Conservation (phyloP, 2,888 invertebrate species). For the Trichogramma evanescens region DNA sequence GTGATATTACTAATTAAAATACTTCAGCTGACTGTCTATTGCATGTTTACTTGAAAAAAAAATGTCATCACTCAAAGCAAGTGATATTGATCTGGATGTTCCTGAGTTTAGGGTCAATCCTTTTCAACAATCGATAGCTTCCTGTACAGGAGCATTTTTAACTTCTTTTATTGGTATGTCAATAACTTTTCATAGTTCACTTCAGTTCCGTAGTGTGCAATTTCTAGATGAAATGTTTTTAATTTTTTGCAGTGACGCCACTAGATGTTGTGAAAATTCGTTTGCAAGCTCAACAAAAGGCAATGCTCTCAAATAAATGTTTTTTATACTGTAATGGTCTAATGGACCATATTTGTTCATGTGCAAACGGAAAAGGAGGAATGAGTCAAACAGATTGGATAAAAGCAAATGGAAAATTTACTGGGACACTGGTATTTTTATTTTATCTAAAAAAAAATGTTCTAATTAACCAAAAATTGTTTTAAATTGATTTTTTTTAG, state of each 20-base stretch:
- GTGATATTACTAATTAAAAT: neutral
- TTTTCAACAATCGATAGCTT: conserved; percentile 75
- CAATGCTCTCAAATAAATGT: conserved; percentile 74
- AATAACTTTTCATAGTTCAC: conserved; percentile 5
- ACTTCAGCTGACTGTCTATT: conserved; percentile 1
- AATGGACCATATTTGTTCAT: conserved; percentile 95
- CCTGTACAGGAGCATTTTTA: conserved; percentile 80
- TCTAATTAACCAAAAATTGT: conserved; percentile 19
- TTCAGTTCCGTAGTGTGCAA: neutral
- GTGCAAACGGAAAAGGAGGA: conserved; percentile 45
- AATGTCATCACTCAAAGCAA: conserved; percentile 18
- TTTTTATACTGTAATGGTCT: conserved; percentile 96
- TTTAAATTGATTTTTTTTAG: conserved; percentile 48
- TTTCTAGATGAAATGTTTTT: neutral
- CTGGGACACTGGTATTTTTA: conserved; percentile 62
- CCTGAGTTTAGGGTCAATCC: conserved; percentile 71
- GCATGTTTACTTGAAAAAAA: neutral
- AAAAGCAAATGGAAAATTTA: conserved; percentile 63
- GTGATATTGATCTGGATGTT: conserved; percentile 55
- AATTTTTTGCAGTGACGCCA: conserved; percentile 73
- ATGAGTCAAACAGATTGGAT: conserved; percentile 54
- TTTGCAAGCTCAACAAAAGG: conserved; percentile 88
- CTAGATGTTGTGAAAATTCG: conserved; percentile 99
- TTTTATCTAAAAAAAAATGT: neutral
- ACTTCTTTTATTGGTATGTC: conserved; percentile 77